Base-by-base conservation (phyloP, 2,797 vertebrate species). In the Anguilla anguilla region DNA sequence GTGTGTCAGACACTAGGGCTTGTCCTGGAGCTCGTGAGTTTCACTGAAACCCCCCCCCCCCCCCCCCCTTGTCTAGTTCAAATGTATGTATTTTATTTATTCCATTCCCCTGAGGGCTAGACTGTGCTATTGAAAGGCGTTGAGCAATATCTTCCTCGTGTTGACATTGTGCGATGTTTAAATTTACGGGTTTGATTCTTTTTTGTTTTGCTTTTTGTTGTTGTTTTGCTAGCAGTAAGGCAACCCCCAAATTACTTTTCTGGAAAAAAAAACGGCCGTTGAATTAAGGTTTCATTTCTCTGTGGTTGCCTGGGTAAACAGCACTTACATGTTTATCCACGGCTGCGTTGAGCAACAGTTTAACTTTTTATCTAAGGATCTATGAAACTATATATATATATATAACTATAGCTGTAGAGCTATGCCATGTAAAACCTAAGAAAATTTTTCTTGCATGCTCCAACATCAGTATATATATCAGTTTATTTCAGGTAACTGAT, bases 141-240 rank as follows among this genome's bases (percentile, higher is more conserved):
- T 81, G 43, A 81, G 77, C 43, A 49, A 51, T n/a, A 49, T 11
- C 77, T 51, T 49, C 2, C 77, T 49, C 1, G n/a, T 81, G 77
- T 43, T 49, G 43, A 81, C 77, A 81, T n/a, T 49, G 22, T 19
- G 17, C 25, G n/a, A 81, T 51, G 77, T 51, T 49, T 25, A 49
- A 19, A 22, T 49, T 81, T 74, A 31, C 25, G 28, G 39, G 69
- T 74, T 74, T 74, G 31, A 28, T 81, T 81, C 6, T 46, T 46
- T 25, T 81, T 46, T 81, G 5, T 31, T 81, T 81, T 81, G 39
- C 25, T 81, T 81, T 51, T 35, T 43, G 69, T 39, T 39, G 74
- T 77, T 81, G 74, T 81, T 81, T 35, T 81, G 77, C 77, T n/a
- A 49, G 46, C 17, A 49, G 77, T 51, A 49, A 81, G 46, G 77